Evolutionary conservation across 2,797 vertebrate species (phyloP).

Genomic region (Galaxias olidus): DNA sequence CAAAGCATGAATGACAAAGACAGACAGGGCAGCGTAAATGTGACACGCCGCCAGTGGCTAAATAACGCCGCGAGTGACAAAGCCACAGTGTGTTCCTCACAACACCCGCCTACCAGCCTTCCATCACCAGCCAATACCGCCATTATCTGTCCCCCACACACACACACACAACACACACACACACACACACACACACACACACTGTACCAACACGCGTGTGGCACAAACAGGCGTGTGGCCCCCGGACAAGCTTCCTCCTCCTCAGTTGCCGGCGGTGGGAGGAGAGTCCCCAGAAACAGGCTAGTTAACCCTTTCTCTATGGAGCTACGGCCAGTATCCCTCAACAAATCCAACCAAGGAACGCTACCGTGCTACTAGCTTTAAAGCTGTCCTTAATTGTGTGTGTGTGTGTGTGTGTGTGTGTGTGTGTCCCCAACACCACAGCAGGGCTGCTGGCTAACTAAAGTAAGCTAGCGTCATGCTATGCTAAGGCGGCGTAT

Average conservation of each 20-base stretch:
- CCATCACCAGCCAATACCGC: too few species aligned
- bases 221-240: neutral
- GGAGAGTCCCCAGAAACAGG: too few species aligned
- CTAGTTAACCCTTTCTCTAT: too few species aligned
- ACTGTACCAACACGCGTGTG: neutral
- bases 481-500: neutral
- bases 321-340: too few species aligned
- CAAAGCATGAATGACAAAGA: conserved; percentile 46
- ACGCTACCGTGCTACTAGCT: too few species aligned
- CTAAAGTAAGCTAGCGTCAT: neutral
- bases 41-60: neutral
- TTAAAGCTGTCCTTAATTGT: neutral
- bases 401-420: neutral
- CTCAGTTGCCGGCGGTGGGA: too few species aligned
- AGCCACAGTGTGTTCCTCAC: conserved; percentile 29
- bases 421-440: neutral
- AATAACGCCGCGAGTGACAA: conserved; percentile 59
- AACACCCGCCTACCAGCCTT: neutral
- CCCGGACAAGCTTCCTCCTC: too few species aligned
- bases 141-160: too few species aligned
- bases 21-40: conserved; percentile 20
- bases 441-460: conserved; percentile 1
- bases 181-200: too few species aligned
- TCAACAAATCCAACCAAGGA: too few species aligned
- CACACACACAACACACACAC: too few species aligned